Evolutionary conservation across 2,113 vertebrate genomes (phyloP).

Genomic region (Oreotrochilus melanogaster): DNA sequence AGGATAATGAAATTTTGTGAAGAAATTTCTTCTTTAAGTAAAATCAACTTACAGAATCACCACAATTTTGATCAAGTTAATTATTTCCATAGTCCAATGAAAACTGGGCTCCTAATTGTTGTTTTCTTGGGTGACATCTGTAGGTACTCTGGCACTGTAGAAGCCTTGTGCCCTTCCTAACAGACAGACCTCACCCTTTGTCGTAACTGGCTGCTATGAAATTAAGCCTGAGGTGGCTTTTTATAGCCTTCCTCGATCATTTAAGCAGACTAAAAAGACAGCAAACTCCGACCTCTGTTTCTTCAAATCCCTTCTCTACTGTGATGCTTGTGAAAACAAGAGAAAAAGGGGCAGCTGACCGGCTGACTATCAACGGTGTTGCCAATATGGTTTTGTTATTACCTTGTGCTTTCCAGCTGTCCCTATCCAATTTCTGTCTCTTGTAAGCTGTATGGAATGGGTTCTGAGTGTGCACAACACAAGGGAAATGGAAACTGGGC

Average conservation of each 20-base stretch:
- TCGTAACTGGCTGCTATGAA: not conserved
- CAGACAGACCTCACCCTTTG: not conserved
- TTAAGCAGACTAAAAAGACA: not conserved
- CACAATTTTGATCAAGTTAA: not conserved
- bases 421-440: not conserved
- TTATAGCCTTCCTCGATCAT: conserved; percentile 26
- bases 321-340: not conserved
- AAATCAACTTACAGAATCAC: not conserved
- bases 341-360: not conserved
- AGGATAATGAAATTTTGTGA: not conserved
- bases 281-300: conserved; percentile 4
- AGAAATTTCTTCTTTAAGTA: not conserved
- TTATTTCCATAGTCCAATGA: not conserved
- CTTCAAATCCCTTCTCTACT: conserved; percentile 9
- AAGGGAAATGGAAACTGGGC: not conserved
- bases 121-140: not conserved
- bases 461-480: not conserved
- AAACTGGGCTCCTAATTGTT: not conserved
- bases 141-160: not conserved
- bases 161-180: not conserved
- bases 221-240: conserved; percentile 29
- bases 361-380: not conserved
- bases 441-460: not conserved
- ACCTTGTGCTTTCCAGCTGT: not conserved
- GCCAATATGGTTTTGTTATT: conserved; percentile 18